Conservation (phyloP, 2,888 invertebrate species). For the Hecatera dysodea region DNA sequence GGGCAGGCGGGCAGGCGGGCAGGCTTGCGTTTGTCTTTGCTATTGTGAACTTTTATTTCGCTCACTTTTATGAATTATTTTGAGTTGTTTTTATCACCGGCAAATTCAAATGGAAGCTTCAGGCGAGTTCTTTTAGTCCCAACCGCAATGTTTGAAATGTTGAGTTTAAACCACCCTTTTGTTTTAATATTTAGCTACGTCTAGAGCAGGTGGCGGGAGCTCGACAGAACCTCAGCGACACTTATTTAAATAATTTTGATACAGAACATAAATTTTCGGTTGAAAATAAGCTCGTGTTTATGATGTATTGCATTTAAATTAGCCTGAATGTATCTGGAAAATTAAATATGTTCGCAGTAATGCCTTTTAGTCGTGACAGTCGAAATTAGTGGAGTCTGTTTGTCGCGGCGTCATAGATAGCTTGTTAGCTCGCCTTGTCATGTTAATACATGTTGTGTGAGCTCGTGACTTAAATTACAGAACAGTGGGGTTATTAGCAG, state of each 20-base stretch:
- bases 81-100: constrained; percentile 87
- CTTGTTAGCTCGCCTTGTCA: constrained; percentile 81
- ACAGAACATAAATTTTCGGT: constrained; percentile 35
- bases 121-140: constrained; percentile 69
- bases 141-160: constrained; percentile 59
- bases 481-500: constrained; percentile 71
- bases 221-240: constrained; percentile 31
- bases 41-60: constrained; percentile 89
- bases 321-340: constrained; percentile 33
- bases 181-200: constrained; percentile 53
- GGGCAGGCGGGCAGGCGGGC: constrained; percentile 2
- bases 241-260: constrained; percentile 61
- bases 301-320: constrained; percentile 54
- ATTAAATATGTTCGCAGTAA: constrained; percentile 59
- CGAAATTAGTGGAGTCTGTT: constrained; percentile 77
- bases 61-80: constrained; percentile 89
- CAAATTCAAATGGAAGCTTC: constrained; percentile 80
- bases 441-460: constrained; percentile 75
- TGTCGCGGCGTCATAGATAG: constrained; percentile 65
- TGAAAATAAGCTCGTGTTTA: constrained; percentile 48
- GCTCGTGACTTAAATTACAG: constrained; percentile 68
- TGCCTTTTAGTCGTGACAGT: constrained; percentile 59
- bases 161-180: constrained; percentile 55
- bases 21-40: constrained; percentile 87
- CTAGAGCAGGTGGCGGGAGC: constrained; percentile 28